phyloP scores from a whole-genome alignment of 2,797 vertebrate genomes.

The Platalea minor region DNA sequence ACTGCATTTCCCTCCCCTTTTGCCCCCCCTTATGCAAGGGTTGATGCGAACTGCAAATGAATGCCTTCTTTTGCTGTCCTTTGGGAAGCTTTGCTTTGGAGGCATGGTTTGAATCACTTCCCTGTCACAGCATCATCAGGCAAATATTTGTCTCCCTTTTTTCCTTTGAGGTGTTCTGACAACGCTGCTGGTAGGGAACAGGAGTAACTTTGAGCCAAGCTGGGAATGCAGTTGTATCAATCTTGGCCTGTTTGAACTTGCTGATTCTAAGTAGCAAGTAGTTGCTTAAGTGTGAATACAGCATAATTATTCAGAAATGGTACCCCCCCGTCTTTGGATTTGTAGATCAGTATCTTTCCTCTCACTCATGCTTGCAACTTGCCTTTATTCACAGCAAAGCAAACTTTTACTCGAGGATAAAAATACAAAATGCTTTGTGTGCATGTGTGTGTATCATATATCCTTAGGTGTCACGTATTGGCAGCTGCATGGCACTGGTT shows the following conservation, averaged over 20 bases:
- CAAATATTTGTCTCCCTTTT: conserved; percentile 20
- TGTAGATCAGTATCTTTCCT: conserved; percentile 41
- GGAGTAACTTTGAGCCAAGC: neutral
- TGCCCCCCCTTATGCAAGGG: neutral
- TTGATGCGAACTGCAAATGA: neutral
- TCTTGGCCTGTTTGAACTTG: conserved; percentile 62
- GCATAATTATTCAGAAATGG: conserved; percentile 35
- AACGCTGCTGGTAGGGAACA: neutral
- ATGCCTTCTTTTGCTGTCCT: neutral
- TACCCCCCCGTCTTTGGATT: neutral
- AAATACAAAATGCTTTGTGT: neutral
- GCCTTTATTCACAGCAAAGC: conserved; percentile 2
- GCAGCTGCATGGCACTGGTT: neutral
- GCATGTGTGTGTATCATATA: neutral
- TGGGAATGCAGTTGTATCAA: conserved; percentile 31
- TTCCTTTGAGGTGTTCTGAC: conserved; percentile 46
- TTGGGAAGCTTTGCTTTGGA: conserved; percentile 16
- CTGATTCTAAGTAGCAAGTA: conserved; percentile 1
- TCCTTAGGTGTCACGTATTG: neutral
- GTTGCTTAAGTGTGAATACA: conserved; percentile 41
- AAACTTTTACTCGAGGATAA: neutral
- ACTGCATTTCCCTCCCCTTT: neutral
- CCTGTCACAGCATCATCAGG: conserved; percentile 25
- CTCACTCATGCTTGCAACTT: neutral
- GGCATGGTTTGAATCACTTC: conserved; percentile 33